Evolutionary conservation across 2,797 vertebrate genomes (phyloP).

Genomic region (Pseudochaenichthys georgianus): DNA sequence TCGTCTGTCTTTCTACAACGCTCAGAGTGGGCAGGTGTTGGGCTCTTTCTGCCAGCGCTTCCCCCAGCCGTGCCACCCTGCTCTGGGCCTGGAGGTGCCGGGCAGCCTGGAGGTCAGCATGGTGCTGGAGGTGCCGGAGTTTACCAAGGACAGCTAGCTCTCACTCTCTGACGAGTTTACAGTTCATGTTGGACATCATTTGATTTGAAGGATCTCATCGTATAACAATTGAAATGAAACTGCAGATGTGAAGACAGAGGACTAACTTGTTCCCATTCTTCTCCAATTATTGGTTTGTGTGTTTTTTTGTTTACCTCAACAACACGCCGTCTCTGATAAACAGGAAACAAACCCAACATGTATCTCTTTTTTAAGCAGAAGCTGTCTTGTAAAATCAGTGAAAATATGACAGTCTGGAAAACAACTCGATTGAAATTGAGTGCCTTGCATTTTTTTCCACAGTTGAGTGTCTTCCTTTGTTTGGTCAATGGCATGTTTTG

Average conservation of each 20-base stretch:
- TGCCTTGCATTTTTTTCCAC: conserved; percentile 2
- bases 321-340: conserved; percentile 6
- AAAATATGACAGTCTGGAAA: not conserved
- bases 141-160: conserved; percentile 88
- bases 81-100: conserved; percentile 90
- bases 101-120: conserved; percentile 89
- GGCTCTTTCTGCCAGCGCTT: conserved; percentile 88
- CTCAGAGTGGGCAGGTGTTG: conserved; percentile 89
- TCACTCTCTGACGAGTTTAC: conserved; percentile 45
- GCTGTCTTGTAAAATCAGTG: conserved; percentile 37
- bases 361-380: not conserved
- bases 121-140: conserved; percentile 89
- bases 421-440: conserved; percentile 11
- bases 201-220: conserved; percentile 30
- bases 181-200: conserved; percentile 54
- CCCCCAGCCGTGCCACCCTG: conserved; percentile 85
- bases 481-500: conserved; percentile 11
- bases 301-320: conserved; percentile 17
- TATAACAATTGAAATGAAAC: conserved; percentile 11
- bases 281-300: conserved; percentile 13
- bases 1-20: conserved; percentile 91
- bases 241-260: conserved; percentile 1
- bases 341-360: not conserved
- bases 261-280: not conserved
- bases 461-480: conserved; percentile 10